These are phyloP conservation scores for Monodelphis domestica DNA, from an alignment of 2,797 vertebrate species.

Conservation along the genomic window DNA sequence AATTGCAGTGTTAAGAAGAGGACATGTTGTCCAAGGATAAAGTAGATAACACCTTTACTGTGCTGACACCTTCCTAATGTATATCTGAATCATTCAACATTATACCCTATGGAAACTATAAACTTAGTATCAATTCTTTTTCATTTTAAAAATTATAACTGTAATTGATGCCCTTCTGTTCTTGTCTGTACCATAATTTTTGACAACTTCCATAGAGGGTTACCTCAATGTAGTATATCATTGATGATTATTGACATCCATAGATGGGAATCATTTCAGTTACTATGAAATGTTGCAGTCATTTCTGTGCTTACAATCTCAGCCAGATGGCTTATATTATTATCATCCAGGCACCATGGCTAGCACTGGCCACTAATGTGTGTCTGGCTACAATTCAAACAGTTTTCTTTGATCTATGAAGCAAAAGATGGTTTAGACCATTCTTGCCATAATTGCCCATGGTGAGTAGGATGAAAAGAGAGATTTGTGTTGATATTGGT, in stretches of 20 bases:
- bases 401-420: slow-evolving; percentile 73
- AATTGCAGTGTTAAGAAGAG: background rate
- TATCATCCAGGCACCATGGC: background rate
- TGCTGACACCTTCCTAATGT: background rate
- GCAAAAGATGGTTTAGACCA: slow-evolving; percentile 72
- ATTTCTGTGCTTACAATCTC: slow-evolving; percentile 29
- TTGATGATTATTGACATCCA: background rate
- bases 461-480: slow-evolving; percentile 65
- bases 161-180: background rate
- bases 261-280: background rate
- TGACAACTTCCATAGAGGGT: slow-evolving; percentile 9
- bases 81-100: background rate
- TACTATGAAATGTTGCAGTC: background rate
- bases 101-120: slow-evolving; percentile 7
- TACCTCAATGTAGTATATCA: background rate
- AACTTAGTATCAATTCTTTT: background rate
- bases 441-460: slow-evolving; percentile 70
- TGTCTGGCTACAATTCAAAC: slow-evolving; percentile 72
- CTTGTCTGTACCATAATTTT: background rate
- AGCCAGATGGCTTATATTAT: slow-evolving; percentile 74
- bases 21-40: slow-evolving; percentile 20
- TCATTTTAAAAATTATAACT: background rate
- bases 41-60: background rate
- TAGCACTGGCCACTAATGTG: slow-evolving; percentile 63
- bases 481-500: slow-evolving; percentile 33